Conservation (phyloP, 1,140 invertebrate genomes). For the Heliconius eleuchia region DNA sequence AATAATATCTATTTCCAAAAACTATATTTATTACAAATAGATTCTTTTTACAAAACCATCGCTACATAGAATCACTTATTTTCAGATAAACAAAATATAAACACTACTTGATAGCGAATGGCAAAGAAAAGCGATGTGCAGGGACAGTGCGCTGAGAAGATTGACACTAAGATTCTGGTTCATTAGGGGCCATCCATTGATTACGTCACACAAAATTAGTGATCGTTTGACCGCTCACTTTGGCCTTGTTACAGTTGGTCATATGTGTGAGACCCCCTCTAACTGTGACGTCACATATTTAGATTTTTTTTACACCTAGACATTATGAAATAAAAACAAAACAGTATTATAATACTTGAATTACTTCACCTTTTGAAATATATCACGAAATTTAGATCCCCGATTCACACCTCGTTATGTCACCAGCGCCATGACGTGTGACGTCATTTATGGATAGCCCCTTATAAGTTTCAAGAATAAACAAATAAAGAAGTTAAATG, state of each 20-base stretch:
- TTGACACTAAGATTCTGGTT: constrained; percentile 54
- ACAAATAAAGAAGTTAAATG: background rate
- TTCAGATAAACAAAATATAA: constrained; percentile 1
- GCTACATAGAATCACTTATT: background rate
- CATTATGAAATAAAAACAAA: background rate
- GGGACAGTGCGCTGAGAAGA: constrained; percentile 17
- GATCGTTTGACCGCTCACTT: too few relatives aligned
- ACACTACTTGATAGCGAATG: background rate
- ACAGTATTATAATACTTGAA: too few relatives aligned
- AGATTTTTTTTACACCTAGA: too few relatives aligned
- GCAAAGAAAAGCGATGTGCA: background rate
- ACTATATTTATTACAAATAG: constrained; percentile 1
- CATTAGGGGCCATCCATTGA: background rate
- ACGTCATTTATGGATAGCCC: background rate
- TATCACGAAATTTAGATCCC: too few relatives aligned
- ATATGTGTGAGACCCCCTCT: too few relatives aligned
- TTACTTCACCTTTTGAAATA: too few relatives aligned
- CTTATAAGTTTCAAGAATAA: background rate
- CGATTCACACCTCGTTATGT: too few relatives aligned
- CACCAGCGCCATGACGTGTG: too few relatives aligned
- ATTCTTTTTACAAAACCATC: constrained; percentile 1
- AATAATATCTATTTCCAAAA: constrained; percentile 9
- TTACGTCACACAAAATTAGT: background rate
- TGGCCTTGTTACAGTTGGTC: too few relatives aligned
- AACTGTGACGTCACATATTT: too few relatives aligned